Evolutionary conservation across 2,113 vertebrate species (phyloP).

Genomic region (Lethenteron camtschaticum): DNA sequence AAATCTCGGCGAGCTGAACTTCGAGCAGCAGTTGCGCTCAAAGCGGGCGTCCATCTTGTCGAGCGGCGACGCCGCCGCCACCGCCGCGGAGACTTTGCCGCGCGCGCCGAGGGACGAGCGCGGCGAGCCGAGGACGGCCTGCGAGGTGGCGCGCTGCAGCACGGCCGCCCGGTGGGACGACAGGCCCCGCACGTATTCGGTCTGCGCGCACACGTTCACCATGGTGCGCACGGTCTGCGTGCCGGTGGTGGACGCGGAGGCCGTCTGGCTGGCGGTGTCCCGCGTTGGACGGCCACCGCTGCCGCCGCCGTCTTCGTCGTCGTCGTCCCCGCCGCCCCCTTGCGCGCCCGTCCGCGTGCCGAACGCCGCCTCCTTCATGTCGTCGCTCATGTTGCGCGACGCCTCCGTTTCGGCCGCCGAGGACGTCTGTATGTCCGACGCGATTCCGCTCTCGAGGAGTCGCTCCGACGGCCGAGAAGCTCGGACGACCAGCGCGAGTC

Average conservation of each 20-base stretch:
- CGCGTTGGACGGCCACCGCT: constrained; percentile 25
- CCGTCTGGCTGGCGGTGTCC: constrained; percentile 73
- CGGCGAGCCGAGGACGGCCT: constrained; percentile 30
- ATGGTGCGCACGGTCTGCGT: constrained; percentile 64
- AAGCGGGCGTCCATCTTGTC: constrained; percentile 74
- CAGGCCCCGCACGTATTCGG: constrained; percentile 48
- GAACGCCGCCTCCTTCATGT: constrained; percentile 95
- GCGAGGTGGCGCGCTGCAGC: neutral
- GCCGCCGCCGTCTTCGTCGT: too few relatives aligned
- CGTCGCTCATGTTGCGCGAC: constrained; percentile 74
- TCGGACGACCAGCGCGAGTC: constrained; percentile 54
- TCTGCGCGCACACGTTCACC: constrained; percentile 71
- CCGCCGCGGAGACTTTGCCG: constrained; percentile 40
- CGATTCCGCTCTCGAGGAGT: constrained; percentile 28
- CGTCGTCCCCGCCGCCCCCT: neutral
- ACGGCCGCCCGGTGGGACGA: constrained; percentile 32
- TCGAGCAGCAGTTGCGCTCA: constrained; percentile 83
- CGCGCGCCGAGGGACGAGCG: constrained; percentile 87
- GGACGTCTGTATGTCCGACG: constrained; percentile 39
- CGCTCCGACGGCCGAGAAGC: constrained; percentile 31
- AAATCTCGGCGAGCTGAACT: constrained; percentile 81
- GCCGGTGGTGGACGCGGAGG: constrained; percentile 43
- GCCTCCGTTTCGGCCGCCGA: constrained; percentile 52
- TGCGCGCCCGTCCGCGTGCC: constrained; percentile 39
- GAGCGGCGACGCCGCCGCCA: constrained; percentile 39